Base-by-base conservation (phyloP, 2,888 invertebrate genomes). In the Drosophila hawaiiensis region DNA sequence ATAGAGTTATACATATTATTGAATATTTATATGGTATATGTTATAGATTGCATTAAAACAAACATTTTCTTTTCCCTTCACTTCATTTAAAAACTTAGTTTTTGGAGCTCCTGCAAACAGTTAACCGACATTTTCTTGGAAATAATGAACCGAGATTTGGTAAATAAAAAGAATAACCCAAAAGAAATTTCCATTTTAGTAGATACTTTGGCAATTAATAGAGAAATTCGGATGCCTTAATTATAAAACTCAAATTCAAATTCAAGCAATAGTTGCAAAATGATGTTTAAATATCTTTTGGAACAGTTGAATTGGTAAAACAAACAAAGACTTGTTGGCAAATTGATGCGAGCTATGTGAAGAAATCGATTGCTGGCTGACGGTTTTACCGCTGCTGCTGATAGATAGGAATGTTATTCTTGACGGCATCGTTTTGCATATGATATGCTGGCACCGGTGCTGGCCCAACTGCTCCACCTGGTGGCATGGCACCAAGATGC, bases 341-440 rank as follows among this genome's bases (percentile, higher is more conserved):
- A 73, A 65, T 39, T 64, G 12, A 60, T 72, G 54, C 65, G 59
- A 66, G 41, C 43, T 29, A 43, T 43, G 43, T 67, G 12, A 69
- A 63, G 61, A 73, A 64, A 76, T 58, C 19, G 39, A 19, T 12
- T 58, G 52, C 33, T 65, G 47, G 5, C 25, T 35, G 4, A 68
- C 75, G 65, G 74, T 92, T 91, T 93, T 93, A 93, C 92, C 93
- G 93, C 84, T 93, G 93, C 82, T 93, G 93, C 82, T 93, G 93
- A 83, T 93, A 93, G 73, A 93, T 91, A 80, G 93, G 93, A 93
- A 93, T 93, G 92, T 93, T 93, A 72, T 92, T 91, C 76, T 92
- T 92, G 59, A 91, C 86, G 58, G 91, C 84, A 78, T 93, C 93
- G 78, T 91, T 92, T 76, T 92, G 92, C 67, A 91, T 90, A 69